Percentiles rank a stretch among this genome's conserved stretches.
Conservation (phyloP, 2,113 vertebrate genomes). For the Heterotilapia buettikoferi region DNA sequence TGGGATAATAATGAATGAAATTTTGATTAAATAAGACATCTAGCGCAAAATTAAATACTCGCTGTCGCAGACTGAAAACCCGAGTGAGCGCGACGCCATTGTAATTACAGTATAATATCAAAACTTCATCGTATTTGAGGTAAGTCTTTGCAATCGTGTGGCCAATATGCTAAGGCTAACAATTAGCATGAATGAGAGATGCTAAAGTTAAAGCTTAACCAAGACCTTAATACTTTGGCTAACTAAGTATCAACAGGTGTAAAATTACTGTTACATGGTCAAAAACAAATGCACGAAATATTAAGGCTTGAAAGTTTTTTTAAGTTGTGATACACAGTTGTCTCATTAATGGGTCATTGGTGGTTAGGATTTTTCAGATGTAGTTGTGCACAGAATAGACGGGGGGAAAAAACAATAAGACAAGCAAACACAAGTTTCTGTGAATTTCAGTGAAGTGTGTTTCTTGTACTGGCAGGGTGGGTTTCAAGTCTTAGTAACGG, state of each 20-base stretch:
- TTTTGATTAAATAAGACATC: not conserved
- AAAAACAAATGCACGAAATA: not conserved
- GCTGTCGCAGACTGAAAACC: accelerated
- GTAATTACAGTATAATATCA: not conserved
- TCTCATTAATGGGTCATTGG: not conserved
- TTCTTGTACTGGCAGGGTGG: not conserved
- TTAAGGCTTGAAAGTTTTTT: not conserved
- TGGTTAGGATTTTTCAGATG: accelerated
- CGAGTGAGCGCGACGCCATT: accelerated
- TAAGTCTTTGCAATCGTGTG: not conserved
- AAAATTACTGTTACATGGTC: not conserved
- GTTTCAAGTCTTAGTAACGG: not conserved
- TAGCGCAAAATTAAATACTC: not conserved
- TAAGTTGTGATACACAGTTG: not conserved
- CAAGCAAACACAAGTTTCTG: not conserved
- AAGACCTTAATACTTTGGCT: not conserved
- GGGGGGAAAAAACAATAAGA: not conserved
- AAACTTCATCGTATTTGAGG: not conserved
- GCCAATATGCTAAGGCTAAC: slow-evolving; percentile 33
- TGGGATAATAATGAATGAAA: slow-evolving; percentile 35
- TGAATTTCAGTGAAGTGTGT: not conserved
- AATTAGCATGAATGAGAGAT: not conserved
- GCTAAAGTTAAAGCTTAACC: not conserved
- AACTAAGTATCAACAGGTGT: accelerated
- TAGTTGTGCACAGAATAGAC: not conserved